Conservation (phyloP, 1,140 invertebrate genomes). For the Atta cephalotes region DNA sequence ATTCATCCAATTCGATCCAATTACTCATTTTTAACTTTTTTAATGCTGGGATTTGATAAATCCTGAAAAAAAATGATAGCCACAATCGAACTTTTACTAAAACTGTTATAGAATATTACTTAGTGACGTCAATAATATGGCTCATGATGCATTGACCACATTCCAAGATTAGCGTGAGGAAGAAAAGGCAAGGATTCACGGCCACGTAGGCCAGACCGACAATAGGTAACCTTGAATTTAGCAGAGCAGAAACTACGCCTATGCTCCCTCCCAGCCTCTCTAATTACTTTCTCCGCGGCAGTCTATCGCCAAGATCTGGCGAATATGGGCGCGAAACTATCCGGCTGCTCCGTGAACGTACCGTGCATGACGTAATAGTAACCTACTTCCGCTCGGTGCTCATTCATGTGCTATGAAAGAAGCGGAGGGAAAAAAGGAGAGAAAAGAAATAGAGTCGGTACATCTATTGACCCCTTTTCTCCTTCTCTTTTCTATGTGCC, state of each 20-base stretch:
- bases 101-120: background rate
- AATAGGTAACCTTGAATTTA: conserved; percentile 83
- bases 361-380: conserved; percentile 81
- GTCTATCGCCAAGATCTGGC: conserved; percentile 78
- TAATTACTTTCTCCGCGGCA: conserved; percentile 84
- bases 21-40: background rate
- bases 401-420: conserved; percentile 78
- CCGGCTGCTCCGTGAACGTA: conserved; percentile 41
- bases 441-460: conserved; percentile 49
- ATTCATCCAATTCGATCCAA: background rate
- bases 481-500: conserved; percentile 13
- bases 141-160: background rate
- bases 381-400: conserved; percentile 80
- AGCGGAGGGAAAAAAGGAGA: conserved; percentile 50
- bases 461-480: background rate
- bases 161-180: background rate
- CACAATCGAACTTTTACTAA: background rate
- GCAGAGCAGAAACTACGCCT: conserved; percentile 82
- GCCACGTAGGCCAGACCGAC: conserved; percentile 68
- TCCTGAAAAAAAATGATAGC: background rate
- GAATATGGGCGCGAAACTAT: conserved; percentile 81
- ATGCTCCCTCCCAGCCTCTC: conserved; percentile 69
- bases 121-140: background rate
- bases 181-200: conserved; percentile 68
- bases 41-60: background rate